A percentile compares a stretch with the other conserved stretches of the same genome.
These are phyloP conservation scores for Harpagifer antarcticus DNA, from an alignment of 2,797 vertebrate genomes.

Conservation along the genomic window DNA sequence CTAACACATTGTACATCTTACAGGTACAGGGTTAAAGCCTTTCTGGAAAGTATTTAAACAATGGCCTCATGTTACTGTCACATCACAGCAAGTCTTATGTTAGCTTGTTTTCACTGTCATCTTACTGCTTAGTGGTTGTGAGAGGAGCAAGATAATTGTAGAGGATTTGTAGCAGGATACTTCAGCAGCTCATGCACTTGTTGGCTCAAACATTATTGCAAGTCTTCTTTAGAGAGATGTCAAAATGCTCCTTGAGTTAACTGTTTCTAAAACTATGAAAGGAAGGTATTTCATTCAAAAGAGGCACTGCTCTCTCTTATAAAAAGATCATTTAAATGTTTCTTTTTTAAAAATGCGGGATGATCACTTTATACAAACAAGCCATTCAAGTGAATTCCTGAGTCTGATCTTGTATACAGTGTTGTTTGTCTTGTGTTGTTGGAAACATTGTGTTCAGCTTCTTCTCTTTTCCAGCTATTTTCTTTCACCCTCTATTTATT, in stretches of 20 bases:
- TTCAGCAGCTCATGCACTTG: neutral
- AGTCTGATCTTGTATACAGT: conserved; percentile 3
- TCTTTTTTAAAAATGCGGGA: conserved; percentile 4
- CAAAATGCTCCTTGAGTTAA: conserved; percentile 25
- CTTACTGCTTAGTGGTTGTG: conserved; percentile 23
- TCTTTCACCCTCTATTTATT: neutral
- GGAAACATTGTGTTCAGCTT: conserved; percentile 13
- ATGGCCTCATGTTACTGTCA: conserved; percentile 1
- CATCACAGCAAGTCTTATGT: conserved; percentile 18
- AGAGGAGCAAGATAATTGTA: conserved; percentile 12
- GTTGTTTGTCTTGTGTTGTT: conserved; percentile 4
- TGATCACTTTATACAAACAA: conserved; percentile 33
- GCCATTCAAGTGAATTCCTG: conserved; percentile 21
- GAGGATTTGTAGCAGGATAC: conserved; percentile 32
- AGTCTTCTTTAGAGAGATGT: neutral
- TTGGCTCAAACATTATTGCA: conserved; percentile 9
- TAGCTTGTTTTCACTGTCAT: conserved; percentile 16
- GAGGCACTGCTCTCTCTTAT: neutral
- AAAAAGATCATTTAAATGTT: conserved; percentile 12
- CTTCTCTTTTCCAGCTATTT: conserved; percentile 8
- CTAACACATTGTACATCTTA: neutral
- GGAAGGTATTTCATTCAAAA: conserved; percentile 14
- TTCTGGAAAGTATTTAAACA: neutral
- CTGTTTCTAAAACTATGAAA: conserved; percentile 13
- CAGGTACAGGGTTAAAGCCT: neutral